These are phyloP conservation scores for Calosoma granatense DNA, from an alignment of 1,140 invertebrate species.

Conservation along the genomic window DNA sequence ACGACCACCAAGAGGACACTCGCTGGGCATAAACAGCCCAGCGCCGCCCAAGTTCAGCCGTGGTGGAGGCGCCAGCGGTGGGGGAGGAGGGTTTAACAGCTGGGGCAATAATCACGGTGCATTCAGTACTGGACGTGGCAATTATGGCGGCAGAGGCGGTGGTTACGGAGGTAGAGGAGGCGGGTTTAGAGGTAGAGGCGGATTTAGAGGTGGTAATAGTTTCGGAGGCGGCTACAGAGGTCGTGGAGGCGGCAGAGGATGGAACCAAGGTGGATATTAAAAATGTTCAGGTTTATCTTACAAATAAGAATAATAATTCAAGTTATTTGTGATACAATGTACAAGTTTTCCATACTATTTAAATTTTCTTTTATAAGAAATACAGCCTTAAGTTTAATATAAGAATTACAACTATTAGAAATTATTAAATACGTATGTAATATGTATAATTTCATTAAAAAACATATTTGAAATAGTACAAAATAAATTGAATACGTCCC, in stretches of 20 bases:
- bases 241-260: slow-evolving; percentile 14
- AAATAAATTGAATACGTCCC: too few species aligned
- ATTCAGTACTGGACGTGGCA: slow-evolving; percentile 13
- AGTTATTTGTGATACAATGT: too few species aligned
- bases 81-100: slow-evolving; percentile 18
- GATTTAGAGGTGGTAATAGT: slow-evolving; percentile 16
- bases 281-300: background rate
- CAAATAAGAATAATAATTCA: too few species aligned
- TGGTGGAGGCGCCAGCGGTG: slow-evolving; percentile 21
- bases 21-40: slow-evolving; percentile 23
- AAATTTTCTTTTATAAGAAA: too few species aligned
- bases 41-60: slow-evolving; percentile 31
- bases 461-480: too few species aligned
- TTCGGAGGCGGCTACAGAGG: slow-evolving; percentile 15
- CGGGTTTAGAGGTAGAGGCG: slow-evolving; percentile 17
- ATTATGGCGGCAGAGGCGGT: slow-evolving; percentile 13
- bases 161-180: slow-evolving; percentile 20
- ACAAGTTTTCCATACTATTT: too few species aligned
- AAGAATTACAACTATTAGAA: too few species aligned
- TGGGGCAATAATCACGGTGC: slow-evolving; percentile 16
- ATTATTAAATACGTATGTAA: too few species aligned
- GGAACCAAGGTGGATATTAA: background rate
- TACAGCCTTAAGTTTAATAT: too few species aligned
- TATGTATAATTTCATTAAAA: too few species aligned
- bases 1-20: slow-evolving; percentile 35